Evolutionary conservation across 2,797 vertebrate species (phyloP), one percentile per base, ranked within the genome.

Genomic region (Valencia hispanica): DNA sequence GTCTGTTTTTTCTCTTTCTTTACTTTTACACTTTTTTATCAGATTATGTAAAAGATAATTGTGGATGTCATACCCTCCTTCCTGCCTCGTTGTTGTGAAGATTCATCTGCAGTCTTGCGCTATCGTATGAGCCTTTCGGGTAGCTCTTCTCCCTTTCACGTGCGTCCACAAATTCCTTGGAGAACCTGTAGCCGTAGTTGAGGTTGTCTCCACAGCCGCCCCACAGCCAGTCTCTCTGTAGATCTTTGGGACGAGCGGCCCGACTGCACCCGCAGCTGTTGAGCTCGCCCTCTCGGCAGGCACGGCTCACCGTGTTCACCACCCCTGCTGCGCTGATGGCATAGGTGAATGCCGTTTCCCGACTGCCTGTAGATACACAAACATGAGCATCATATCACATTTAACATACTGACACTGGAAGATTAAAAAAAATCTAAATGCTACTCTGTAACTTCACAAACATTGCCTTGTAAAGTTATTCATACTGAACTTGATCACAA

Each of bases 181-280:
- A 97, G 65, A 99, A 99, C 90, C 98, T 96, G 82, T 98, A 99
- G 45, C 98, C 98, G 0, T 99, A 99, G 85, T 97, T 97, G 22
- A 98, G 95, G 95, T 99, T 99, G 91, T 99, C 98, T 2, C 98
- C 98, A 2, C 98, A 99, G 93, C 98, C 98, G 0, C 98, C 98
- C 98, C 98, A 99, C 82, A 99, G 96, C 98, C 98, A 99, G 92
- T 99, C 98, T 77, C 98, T 94, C 9, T 97, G 98, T 77, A 99
- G 94, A 77, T 99, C 98, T 93, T 97, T 98, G 79, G 98, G 98
- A 14, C 98, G 93, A 0, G 97, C 96, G 0, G 97, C 96, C 0
- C 98, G 95, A 87, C 98, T 99, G 94, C 98, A 99, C 83, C 98
- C 98, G 0, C 98, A 99, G 73, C 97, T 98, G 74, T 97, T 98